phyloP scores from a whole-genome alignment of 2,797 vertebrate genomes.

The Lutjanus argentimaculatus region DNA sequence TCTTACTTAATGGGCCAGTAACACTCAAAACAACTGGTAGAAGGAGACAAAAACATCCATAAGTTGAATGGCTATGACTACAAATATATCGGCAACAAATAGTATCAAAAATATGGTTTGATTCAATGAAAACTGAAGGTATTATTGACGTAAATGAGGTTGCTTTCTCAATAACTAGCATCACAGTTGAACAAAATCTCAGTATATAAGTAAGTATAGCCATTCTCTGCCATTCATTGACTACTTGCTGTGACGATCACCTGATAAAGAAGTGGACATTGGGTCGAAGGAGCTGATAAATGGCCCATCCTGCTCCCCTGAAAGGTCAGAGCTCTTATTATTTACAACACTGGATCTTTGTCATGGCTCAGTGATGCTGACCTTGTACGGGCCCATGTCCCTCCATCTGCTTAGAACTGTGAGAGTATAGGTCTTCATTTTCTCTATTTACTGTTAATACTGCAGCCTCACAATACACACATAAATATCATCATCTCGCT shows the following conservation, averaged over 20 bases:
- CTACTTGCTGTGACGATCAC: slow-evolving; percentile 39
- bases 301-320: slow-evolving; percentile 56
- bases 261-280: slow-evolving; percentile 51
- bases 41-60: background rate
- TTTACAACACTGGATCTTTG: slow-evolving; percentile 76
- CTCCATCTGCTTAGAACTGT: slow-evolving; percentile 54
- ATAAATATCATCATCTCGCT: background rate
- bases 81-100: background rate
- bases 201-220: slow-evolving; percentile 23
- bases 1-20: background rate
- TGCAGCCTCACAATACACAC: slow-evolving; percentile 26
- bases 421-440: slow-evolving; percentile 59
- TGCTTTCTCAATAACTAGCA: background rate
- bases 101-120: background rate
- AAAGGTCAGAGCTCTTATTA: slow-evolving; percentile 81
- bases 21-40: background rate
- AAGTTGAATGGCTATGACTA: background rate
- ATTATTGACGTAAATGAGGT: background rate
- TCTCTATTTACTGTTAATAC: slow-evolving; percentile 17
- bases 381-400: slow-evolving; percentile 69
- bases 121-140: background rate
- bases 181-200: background rate
- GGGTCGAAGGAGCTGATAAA: slow-evolving; percentile 69
- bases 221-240: slow-evolving; percentile 21
- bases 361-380: slow-evolving; percentile 76